Evolutionary conservation across 1,140 invertebrate species (phyloP), one percentile per base, ranked within the genome.

Genomic region (Mizuhopecten yessoensis): DNA sequence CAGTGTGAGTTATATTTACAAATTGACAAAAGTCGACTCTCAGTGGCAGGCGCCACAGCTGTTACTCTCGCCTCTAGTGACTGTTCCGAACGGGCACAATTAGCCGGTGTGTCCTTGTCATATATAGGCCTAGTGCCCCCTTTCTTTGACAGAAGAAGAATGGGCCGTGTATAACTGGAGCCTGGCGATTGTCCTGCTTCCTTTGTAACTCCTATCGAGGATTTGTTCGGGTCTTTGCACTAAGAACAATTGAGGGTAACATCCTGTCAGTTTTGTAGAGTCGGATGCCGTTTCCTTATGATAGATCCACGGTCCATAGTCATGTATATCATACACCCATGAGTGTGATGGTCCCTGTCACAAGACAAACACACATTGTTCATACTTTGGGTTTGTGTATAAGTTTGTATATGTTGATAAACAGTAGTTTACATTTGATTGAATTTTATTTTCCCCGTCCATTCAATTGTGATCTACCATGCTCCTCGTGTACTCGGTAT

Each of bases 1-100:
- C 57, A 75, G 57, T 29, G 36, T 17, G 42, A 45, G 42, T 75
- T 17, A 75, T 20, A 86, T 89, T 86, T 88, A 90, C 89, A 90
- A 90, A 90, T 42, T 91, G 88, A 92, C 90, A 89, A 90, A 87
- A 92, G 89, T 88, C 86, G 88, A 34, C 36, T 86, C 90, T 49
- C 49, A 86, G 34, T 90, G 92, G 34, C 92, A 89, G 90, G 88
- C 49, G 90, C 57, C 89, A 86, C 92, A 92, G 92, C 92, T 92
- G 92, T 92, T 91, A 86, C 90, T 88, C 88, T 90, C 23, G 57
- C 39, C 45, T 89, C 29, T n/a, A 36, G 23, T 33, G 33, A 88
- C 57, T 34, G 29, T 13, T 13, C 10, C 20, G n/a, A 42, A 0
- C 36, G 86, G 87, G 86, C 57, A 86, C 86, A 34, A 29, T 36